Percentiles rank a stretch among this genome's conserved stretches.
These are phyloP conservation scores for Lysandra bellargus DNA, from an alignment of 2,888 invertebrate species.

Conservation along the genomic window DNA sequence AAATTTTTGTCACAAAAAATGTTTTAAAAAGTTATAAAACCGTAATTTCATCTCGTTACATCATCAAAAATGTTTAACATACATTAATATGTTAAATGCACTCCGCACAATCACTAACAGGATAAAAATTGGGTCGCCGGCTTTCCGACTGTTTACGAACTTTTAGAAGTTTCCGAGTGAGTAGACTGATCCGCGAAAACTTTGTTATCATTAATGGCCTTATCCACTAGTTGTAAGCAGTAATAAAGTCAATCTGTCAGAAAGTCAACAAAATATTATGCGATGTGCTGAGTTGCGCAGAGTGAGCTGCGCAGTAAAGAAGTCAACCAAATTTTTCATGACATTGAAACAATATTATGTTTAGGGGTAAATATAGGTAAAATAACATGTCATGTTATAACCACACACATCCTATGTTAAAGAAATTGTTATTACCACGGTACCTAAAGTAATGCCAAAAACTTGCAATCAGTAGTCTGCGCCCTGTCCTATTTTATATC, in stretches of 20 bases:
- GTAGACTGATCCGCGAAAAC: neutral
- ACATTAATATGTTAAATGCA: slow-evolving; percentile 2
- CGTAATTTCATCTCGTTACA: neutral
- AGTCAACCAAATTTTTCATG: neutral
- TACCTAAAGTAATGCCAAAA: too few species aligned
- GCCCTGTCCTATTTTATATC: too few species aligned
- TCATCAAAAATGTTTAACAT: neutral
- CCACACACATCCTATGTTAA: too few species aligned
- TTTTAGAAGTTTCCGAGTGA: neutral
- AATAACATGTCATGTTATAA: too few species aligned
- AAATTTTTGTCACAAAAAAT: neutral
- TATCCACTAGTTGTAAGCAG: neutral
- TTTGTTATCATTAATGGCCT: slow-evolving; percentile 16
- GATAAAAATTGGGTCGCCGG: neutral
- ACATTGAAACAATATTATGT: neutral
- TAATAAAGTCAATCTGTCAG: neutral
- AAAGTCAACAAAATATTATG: neutral
- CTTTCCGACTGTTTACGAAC: neutral
- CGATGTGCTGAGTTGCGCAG: neutral
- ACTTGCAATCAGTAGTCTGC: too few species aligned
- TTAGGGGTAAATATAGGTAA: too few species aligned
- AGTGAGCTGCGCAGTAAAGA: neutral
- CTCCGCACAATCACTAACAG: neutral
- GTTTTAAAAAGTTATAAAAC: neutral
- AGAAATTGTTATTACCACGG: too few species aligned